These are phyloP conservation scores for Glossosoma conforme DNA, from an alignment of 1,140 invertebrate genomes.

Conservation along the genomic window DNA sequence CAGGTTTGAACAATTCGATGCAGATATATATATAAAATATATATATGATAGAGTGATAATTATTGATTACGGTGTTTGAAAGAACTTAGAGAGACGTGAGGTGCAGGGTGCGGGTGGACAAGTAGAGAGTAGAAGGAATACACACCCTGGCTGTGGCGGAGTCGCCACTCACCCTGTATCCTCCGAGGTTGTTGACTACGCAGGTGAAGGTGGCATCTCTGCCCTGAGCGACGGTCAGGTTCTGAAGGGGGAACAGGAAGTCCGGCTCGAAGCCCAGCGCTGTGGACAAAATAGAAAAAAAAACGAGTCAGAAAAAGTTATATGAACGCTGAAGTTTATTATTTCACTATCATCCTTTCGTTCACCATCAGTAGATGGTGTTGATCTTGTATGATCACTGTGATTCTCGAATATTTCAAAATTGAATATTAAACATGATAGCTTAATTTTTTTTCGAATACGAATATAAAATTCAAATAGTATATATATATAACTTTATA, in stretches of 20 bases:
- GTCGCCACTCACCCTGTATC: constrained; percentile 89
- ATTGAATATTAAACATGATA: too few species aligned
- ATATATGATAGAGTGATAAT: constrained; percentile 1
- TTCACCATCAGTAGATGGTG: background rate
- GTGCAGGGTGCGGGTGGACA: constrained; percentile 38
- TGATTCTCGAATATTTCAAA: too few species aligned
- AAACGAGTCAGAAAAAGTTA: background rate
- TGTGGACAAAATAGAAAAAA: constrained; percentile 37
- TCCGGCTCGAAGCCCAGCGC: constrained; percentile 68
- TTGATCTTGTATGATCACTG: too few species aligned
- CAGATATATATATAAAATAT: constrained; percentile 3
- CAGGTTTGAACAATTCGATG: too few species aligned
- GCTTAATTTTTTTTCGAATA: too few species aligned
- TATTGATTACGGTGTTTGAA: constrained; percentile 13
- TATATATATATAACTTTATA: too few species aligned
- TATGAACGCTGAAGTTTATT: background rate
- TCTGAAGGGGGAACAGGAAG: constrained; percentile 78
- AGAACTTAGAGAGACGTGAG: constrained; percentile 24
- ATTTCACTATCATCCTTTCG: background rate
- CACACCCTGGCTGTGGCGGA: constrained; percentile 73
- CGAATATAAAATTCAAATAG: too few species aligned
- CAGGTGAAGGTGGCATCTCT: constrained; percentile 85
- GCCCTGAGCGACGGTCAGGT: constrained; percentile 81
- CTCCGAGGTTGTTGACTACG: constrained; percentile 84
- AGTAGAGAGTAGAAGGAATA: constrained; percentile 50